phyloP scores from a whole-genome alignment of 2,113 vertebrate genomes.

The Myodes glareolus region DNA sequence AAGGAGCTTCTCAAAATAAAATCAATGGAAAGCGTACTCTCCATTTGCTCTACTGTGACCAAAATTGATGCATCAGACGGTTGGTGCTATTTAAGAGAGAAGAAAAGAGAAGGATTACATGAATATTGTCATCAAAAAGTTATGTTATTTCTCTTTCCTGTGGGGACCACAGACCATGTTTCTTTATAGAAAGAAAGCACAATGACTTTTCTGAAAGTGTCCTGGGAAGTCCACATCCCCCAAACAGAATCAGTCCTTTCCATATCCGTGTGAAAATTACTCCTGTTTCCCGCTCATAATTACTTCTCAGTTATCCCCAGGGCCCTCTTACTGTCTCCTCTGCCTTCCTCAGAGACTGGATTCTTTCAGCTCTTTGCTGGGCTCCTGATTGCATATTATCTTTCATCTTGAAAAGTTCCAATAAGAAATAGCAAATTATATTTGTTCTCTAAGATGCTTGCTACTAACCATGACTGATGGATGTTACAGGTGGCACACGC shows the following conservation, averaged over 20 bases:
- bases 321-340: conserved; percentile 8
- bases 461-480: conserved; percentile 88
- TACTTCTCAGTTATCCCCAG: conserved; percentile 45
- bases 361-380: conserved; percentile 61
- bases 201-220: conserved; percentile 63
- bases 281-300: conserved; percentile 66
- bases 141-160: conserved; percentile 57
- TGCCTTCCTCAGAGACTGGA: conserved; percentile 71
- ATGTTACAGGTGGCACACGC: conserved; percentile 85
- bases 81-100: background rate
- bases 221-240: background rate
- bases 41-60: background rate
- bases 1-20: conserved; percentile 9
- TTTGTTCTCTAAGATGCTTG: conserved; percentile 85
- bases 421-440: conserved; percentile 86
- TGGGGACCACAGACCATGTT: conserved; percentile 56
- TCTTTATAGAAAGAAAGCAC: conserved; percentile 65
- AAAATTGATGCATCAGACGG: background rate
- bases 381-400: conserved; percentile 75
- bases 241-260: conserved; percentile 37
- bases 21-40: background rate
- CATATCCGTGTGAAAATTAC: background rate
- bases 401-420: conserved; percentile 82
- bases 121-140: conserved; percentile 72
- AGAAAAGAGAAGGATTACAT: conserved; percentile 4